Evolutionary conservation across 2,113 vertebrate species (phyloP), one percentile per base, ranked within the genome.

Genomic region (Neogobius melanostomus): DNA sequence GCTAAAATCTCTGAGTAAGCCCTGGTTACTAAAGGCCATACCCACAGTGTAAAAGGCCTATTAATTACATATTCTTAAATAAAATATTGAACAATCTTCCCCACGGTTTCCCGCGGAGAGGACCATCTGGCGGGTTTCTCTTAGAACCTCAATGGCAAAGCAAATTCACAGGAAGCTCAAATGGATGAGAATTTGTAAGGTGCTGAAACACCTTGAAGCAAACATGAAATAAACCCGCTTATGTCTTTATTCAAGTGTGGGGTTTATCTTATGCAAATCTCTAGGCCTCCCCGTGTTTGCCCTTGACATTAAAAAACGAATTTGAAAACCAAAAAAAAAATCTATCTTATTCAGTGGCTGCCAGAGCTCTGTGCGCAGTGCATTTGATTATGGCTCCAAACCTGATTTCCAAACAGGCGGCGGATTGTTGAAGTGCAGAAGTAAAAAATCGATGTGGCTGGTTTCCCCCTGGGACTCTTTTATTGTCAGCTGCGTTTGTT

Each of bases 401-500:
- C 74, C 48, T 52, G 74, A 77, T 77, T 77, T 74, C 46, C 47
- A 66, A 76, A 73, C 64, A 80, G 57, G 64, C 21, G 9, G 17
- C 28, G 70, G 52, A 72, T 78, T 72, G 60, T 69, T 43, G 77
- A 75, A 68, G 63, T 80, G 62, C 74, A 69, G 57, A 54, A 17
- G 54, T 59, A 46, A 65, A 79, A 44, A 81, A 81, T 75, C 68
- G 74, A 77, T 77, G 75, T 81, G 54, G 21, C 68, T 9, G 64
- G n/a, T 11, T 66, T 61, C 66, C 77, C 64, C 52, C n/a, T 66
- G 84, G 78, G 78, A 61, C 65, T 42, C 47, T 67, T 65, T 61
- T 59, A 72, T 76, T 79, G 72, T 71, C 67, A 68, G 77, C 60
- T 16, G 10, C 44, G 62, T 85, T 82, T 77, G 71, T 73, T 82